Percentiles rank a stretch among this genome's conserved stretches.
Evolutionary conservation across 2,113 vertebrate genomes (phyloP).

Genomic region (Podocnemis expansa): DNA sequence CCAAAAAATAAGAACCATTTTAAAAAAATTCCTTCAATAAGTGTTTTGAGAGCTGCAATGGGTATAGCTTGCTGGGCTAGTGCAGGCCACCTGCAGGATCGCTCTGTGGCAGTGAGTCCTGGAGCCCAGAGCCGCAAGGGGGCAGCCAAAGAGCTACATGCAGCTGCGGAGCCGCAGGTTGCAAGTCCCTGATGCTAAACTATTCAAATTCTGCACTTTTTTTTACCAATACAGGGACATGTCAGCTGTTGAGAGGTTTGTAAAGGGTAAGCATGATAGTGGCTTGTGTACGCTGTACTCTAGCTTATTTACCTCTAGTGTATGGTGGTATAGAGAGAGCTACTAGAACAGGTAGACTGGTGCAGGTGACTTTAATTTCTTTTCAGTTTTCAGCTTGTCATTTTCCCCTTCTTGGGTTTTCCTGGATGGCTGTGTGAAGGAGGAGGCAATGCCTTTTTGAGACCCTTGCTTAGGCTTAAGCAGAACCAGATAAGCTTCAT

Average conservation of each 20-base stretch:
- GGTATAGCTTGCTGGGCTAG: no score
- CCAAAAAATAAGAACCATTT: no score
- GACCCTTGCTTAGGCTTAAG: neutral
- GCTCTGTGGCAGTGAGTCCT: no score
- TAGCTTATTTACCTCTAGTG: neutral
- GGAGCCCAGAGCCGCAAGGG: no score
- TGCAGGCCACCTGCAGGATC: no score
- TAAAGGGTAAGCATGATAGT: neutral
- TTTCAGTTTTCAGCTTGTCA: neutral
- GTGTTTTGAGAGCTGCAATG: no score
- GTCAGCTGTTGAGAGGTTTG: neutral
- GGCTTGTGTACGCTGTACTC: neutral
- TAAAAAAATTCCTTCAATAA: no score
- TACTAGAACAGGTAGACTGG: neutral
- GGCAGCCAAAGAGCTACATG: no score
- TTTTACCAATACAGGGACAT: neutral
- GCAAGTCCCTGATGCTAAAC: no score
- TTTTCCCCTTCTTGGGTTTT: neutral
- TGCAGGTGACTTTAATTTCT: neutral
- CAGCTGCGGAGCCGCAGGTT: no score
- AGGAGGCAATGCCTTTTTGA: neutral
- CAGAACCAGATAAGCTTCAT: neutral
- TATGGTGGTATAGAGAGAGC: neutral
- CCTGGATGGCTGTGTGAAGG: neutral
- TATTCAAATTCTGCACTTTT: accelerated